These are phyloP conservation scores for Sardina pilchardus DNA, from an alignment of 2,113 vertebrate genomes.

Conservation along the genomic window DNA sequence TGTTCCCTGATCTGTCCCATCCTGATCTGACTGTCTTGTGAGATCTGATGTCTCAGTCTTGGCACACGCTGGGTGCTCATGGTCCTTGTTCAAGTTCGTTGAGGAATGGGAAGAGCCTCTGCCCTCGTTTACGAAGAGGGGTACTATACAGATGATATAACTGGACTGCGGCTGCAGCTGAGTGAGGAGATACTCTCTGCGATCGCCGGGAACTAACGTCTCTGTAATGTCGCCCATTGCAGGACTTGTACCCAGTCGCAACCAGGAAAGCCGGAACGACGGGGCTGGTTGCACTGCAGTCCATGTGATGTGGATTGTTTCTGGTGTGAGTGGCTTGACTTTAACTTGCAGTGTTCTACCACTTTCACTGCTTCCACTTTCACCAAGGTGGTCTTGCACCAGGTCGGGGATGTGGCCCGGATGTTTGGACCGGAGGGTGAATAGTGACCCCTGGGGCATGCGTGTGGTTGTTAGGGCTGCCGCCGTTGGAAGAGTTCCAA, in stretches of 20 bases:
- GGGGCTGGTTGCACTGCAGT: constrained; percentile 75
- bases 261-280: constrained; percentile 88
- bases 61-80: constrained; percentile 82
- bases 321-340: constrained; percentile 84
- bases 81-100: constrained; percentile 77
- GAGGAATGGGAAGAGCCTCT: constrained; percentile 70
- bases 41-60: constrained; percentile 85
- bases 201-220: constrained; percentile 88
- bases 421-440: constrained; percentile 81
- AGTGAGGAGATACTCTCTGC: constrained; percentile 85
- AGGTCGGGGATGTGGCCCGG: constrained; percentile 80
- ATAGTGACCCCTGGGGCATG: constrained; percentile 84
- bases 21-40: constrained; percentile 73
- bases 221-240: constrained; percentile 89
- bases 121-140: constrained; percentile 65
- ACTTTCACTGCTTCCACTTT: constrained; percentile 63
- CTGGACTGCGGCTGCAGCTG: constrained; percentile 86
- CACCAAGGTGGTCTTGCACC: constrained; percentile 72
- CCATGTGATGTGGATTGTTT: constrained; percentile 89
- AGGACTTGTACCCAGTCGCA: constrained; percentile 82
- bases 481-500: constrained; percentile 56
- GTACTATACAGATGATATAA: constrained; percentile 89
- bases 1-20: constrained; percentile 71
- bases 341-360: constrained; percentile 80
- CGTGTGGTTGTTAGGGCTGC: constrained; percentile 74